These are phyloP conservation scores for Diprion similis DNA, from an alignment of 1,140 invertebrate genomes.

Conservation along the genomic window DNA sequence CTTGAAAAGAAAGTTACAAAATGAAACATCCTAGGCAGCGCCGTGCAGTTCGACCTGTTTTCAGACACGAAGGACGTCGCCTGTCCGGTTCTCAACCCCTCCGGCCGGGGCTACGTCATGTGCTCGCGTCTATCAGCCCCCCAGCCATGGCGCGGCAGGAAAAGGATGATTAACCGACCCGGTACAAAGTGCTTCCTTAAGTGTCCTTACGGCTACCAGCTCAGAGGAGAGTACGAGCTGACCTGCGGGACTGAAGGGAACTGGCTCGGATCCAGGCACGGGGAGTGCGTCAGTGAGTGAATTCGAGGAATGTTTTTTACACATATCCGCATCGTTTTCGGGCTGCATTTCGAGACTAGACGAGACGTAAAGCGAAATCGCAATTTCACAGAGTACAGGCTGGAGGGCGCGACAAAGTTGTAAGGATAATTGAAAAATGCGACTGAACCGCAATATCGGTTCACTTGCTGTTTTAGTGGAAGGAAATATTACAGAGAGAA, in stretches of 20 bases:
- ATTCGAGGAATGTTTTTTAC: no score
- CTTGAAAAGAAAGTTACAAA: no score
- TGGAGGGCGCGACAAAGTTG: no score
- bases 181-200: conserved; percentile 58
- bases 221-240: conserved; percentile 57
- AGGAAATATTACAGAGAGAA: no score
- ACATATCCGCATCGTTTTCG: no score
- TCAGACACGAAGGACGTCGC: conserved; percentile 31
- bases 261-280: conserved; percentile 57
- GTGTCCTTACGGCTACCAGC: conserved; percentile 55
- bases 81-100: conserved; percentile 52
- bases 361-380: no score
- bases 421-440: no score
- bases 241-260: conserved; percentile 53
- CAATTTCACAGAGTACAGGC: no score
- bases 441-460: no score
- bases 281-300: conserved; percentile 58
- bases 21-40: no score
- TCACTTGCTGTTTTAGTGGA: no score
- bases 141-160: conserved; percentile 41
- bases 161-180: conserved; percentile 48
- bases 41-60: not conserved
- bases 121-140: conserved; percentile 45
- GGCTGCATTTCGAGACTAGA: no score
- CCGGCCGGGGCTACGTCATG: conserved; percentile 53